Evolutionary conservation across 2,797 vertebrate genomes (phyloP), one percentile per base, ranked within the genome.

Genomic region (Adrianichthys oophorus): DNA sequence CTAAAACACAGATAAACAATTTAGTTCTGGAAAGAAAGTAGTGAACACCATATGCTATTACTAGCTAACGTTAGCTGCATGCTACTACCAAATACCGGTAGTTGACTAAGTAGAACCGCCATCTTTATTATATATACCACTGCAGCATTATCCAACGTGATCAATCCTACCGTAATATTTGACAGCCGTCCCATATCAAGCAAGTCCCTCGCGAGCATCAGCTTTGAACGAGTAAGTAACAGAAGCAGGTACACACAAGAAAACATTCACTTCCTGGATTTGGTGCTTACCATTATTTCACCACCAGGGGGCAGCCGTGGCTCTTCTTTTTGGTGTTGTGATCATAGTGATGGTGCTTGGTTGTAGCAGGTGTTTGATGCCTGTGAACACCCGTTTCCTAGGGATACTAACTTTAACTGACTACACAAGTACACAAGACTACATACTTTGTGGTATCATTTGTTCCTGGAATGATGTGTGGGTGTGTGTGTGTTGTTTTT

Each of bases 241-340:
- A 50, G 17, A 12, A 15, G 13, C 41, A 15, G 41, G 41, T 42
- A n/a, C 41, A 42, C 41, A 42, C 16, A 16, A 16, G 16, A 5
- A 5, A 21, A 70, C 0, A 13, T 32, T 16, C 15, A 81, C 78
- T 85, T 90, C 90, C 89, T 78, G 81, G 62, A 47, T 79, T 49
- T 29, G 41, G 26, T 7, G 4, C 48, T 5, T 32, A 1, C 23
- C 16, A 4, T 16, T 21, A 5, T 46, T 52, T 19, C 8, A 53
- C 80, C 88, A 70, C 77, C 0, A 54, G 85, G 52, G 75, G 85
- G 82, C 74, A 2, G 3, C 29, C 55, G 12, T 13, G 19, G 17
- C 2, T 46, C 44, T 21, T 13, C 18, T 46, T 12, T 13, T 37
- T 37, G 10, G 32, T 37, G 32, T 4, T 37, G 8, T 37, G n/a